phyloP scores from a whole-genome alignment of 30 jellyfish, hydroid and myxozoan genomes.

The Pseudorhiza aurosa region DNA sequence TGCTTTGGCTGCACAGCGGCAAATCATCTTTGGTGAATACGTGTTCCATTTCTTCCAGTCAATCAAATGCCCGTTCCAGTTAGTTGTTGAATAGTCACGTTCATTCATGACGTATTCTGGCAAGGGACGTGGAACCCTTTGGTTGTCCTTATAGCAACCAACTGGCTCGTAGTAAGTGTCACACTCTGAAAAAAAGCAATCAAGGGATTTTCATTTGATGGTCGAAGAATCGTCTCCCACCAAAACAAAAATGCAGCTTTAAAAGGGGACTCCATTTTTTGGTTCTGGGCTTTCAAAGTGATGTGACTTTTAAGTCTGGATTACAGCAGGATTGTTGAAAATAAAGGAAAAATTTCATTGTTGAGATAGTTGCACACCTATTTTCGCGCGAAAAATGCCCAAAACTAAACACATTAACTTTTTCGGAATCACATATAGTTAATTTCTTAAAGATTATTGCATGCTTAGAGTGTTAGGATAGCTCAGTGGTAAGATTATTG shows the following conservation, averaged over 20 bases:
- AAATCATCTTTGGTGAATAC: constrained; percentile 75
- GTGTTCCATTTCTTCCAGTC: constrained; percentile 82
- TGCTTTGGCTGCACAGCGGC: constrained; percentile 89
- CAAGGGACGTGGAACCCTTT: constrained; percentile 63
- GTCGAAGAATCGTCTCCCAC: not conserved
- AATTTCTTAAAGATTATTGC: too few species aligned
- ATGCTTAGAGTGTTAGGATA: too few species aligned
- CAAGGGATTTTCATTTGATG: not conserved
- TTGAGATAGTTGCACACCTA: too few species aligned
- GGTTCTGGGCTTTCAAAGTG: too few species aligned
- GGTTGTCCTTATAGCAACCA: constrained; percentile 78
- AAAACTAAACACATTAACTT: too few species aligned
- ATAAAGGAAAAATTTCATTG: too few species aligned
- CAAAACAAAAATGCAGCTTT: not conserved
- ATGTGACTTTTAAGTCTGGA: too few species aligned
- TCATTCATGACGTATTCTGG: constrained; percentile 80
- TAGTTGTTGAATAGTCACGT: constrained; percentile 50
- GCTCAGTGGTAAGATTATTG: too few species aligned
- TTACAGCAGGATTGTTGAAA: too few species aligned
- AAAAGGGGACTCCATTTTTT: too few species aligned
- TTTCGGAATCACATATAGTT: too few species aligned
- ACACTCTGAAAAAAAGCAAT: constrained; percentile 45
- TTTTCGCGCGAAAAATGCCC: too few species aligned
- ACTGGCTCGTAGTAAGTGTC: constrained; percentile 80
- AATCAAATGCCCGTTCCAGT: constrained; percentile 78